Evolutionary conservation across 2,888 invertebrate species (phyloP).

Genomic region (Cerastis rubricosa): DNA sequence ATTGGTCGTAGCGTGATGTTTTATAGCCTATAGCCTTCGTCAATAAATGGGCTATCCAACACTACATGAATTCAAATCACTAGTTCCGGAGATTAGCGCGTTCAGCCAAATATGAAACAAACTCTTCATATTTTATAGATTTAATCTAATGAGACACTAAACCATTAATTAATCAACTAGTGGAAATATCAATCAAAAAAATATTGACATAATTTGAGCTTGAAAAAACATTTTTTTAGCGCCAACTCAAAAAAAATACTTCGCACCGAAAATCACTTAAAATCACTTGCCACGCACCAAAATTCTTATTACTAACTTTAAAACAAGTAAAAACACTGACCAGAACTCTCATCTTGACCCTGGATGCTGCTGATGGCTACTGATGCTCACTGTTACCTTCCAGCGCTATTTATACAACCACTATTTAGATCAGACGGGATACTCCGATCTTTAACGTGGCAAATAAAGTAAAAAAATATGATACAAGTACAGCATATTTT

Average conservation of each 20-base stretch:
- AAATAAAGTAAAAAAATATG: constrained; percentile 47
- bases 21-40: no score
- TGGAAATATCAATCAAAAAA: neutral
- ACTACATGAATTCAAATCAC: no score
- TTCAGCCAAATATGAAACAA: no score
- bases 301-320: neutral
- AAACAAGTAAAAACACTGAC: constrained; percentile 73
- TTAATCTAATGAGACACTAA: neutral
- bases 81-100: no score
- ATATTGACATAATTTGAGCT: neutral
- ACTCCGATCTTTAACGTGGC: constrained; percentile 18
- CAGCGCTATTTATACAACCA: constrained; percentile 81
- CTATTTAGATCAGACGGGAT: constrained; percentile 72
- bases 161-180: neutral
- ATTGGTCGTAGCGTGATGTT: no score
- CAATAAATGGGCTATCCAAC: no score
- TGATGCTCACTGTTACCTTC: constrained; percentile 76
- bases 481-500: constrained; percentile 16
- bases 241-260: neutral
- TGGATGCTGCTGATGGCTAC: constrained; percentile 81
- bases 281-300: neutral
- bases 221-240: no score
- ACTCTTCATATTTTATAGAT: no score
- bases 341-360: constrained; percentile 87
- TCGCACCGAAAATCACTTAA: neutral